Conservation (phyloP, 1,140 invertebrate genomes). For the Venustaconcha ellipsiformis region DNA sequence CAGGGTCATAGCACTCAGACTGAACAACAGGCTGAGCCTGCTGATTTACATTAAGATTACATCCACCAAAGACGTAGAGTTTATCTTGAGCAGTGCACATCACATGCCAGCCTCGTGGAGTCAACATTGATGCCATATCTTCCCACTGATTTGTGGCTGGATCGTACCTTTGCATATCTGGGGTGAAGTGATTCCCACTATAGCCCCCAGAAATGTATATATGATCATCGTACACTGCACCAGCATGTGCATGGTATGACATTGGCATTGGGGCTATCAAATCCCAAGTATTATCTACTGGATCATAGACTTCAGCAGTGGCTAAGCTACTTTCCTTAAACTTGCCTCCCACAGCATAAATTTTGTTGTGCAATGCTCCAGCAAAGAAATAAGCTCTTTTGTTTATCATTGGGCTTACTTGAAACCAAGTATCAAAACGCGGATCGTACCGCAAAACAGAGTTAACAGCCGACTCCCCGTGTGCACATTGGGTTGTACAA, state of each 20-base stretch:
- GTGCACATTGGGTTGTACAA: conserved; percentile 69
- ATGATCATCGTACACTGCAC: conserved; percentile 64
- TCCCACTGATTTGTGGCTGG: conserved; percentile 65
- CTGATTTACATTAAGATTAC: conserved; percentile 75
- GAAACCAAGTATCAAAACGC: conserved; percentile 67
- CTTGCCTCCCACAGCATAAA: conserved; percentile 68
- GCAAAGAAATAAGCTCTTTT: conserved; percentile 70
- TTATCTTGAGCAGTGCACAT: conserved; percentile 75
- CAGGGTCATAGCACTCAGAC: conserved; percentile 79
- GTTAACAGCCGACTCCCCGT: conserved; percentile 69
- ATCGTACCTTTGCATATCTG: conserved; percentile 67
- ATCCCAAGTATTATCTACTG: conserved; percentile 65
- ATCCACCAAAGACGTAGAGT: conserved; percentile 81
- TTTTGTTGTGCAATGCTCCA: conserved; percentile 62
- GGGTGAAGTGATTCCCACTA: conserved; percentile 68
- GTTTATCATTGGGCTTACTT: conserved; percentile 65
- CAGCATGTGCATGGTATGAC: conserved; percentile 68
- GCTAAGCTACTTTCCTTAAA: conserved; percentile 68
- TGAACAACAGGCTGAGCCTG: conserved; percentile 78
- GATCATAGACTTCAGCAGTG: conserved; percentile 66
- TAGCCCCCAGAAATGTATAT: conserved; percentile 69
- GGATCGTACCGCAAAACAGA: conserved; percentile 67
- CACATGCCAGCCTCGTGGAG: conserved; percentile 69
- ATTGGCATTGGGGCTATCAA: conserved; percentile 65
- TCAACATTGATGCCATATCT: conserved; percentile 68